Base-by-base conservation (phyloP, 2,888 invertebrate species). In the Unio pictorum region DNA sequence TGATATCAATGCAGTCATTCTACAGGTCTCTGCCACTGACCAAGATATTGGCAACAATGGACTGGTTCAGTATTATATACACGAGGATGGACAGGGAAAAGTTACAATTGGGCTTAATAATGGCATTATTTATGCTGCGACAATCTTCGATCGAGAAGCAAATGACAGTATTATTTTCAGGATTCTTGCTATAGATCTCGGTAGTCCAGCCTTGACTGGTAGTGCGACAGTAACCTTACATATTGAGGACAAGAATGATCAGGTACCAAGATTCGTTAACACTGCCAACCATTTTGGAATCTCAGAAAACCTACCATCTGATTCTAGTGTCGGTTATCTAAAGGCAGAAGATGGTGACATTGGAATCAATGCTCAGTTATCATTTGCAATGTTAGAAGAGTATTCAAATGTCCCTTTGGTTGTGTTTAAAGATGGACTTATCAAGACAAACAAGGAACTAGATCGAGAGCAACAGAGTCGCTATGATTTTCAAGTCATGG, bases 11-110 rank as follows among this genome's bases (percentile, higher is more conserved):
- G 69, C 71, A 11, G 71, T 94, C 11, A 95, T 98, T 5, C 94
- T 95, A 5, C 95, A 94, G 79, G 94, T 97, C 15, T 92, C 93
- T 57, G 98, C 98, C 0, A 93, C 93, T 74, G 98, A 98, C 90
- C 93, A 92, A 26, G 84, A 84, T 61, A 64, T 72, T 18, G 77
- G 74, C 11, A 67, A 70, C 20, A 81, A 80, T 56, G 71, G 76
- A 55, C 60, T 68, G 56, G 72, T 81, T 54, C 71, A 71, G 28
- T 83, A 83, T 64, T 65, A 65, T 54, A 74, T 82, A 45, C 45
- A 69, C 11, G 28, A 73, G 23, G 79, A 74, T 56, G 65, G 68
- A 54, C 67, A 75, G 23, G 66, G 66, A 28, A 67, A 68, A 7
- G 73, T 82, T 56, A 62, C 74, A n/a, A 75, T 83, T 23, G 79